Evolutionary conservation across 2,113 vertebrate genomes (phyloP).

Genomic region (Cheirogaleus medius): DNA sequence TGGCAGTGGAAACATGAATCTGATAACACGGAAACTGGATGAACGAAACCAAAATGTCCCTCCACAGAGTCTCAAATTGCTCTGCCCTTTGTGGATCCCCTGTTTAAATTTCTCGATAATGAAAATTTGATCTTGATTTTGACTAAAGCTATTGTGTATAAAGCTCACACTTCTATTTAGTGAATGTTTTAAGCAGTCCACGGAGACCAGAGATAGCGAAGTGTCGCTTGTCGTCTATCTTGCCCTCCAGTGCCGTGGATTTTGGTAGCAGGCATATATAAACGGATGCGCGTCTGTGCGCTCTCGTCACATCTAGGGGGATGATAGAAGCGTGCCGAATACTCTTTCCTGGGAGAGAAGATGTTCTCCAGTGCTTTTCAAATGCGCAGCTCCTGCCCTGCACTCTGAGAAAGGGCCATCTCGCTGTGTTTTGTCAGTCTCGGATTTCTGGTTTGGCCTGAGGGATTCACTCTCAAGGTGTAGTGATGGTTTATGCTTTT

Average conservation of each 20-base stretch:
- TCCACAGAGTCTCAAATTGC: neutral
- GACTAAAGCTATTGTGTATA: neutral
- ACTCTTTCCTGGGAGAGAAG: neutral
- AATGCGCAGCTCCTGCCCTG: neutral
- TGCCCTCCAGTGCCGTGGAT: neutral
- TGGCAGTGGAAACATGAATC: neutral
- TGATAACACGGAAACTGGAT: neutral
- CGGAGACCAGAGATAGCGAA: neutral
- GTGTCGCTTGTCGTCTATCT: neutral
- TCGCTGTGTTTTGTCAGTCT: neutral
- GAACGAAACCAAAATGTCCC: neutral
- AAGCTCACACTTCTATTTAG: neutral
- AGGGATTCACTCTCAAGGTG: neutral
- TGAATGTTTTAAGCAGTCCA: neutral
- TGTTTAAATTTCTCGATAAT: neutral
- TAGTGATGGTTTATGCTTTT: neutral
- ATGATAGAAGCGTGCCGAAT: neutral
- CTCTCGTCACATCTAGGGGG: neutral
- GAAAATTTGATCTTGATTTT: conserved; percentile 44
- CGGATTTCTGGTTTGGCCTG: neutral
- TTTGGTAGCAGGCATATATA: neutral
- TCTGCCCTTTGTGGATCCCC: conserved; percentile 16
- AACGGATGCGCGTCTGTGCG: neutral
- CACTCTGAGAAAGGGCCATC: neutral
- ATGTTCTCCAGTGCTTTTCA: neutral